phyloP scores from a whole-genome alignment of 2,888 invertebrate species.

The Agonum fuliginosum region DNA sequence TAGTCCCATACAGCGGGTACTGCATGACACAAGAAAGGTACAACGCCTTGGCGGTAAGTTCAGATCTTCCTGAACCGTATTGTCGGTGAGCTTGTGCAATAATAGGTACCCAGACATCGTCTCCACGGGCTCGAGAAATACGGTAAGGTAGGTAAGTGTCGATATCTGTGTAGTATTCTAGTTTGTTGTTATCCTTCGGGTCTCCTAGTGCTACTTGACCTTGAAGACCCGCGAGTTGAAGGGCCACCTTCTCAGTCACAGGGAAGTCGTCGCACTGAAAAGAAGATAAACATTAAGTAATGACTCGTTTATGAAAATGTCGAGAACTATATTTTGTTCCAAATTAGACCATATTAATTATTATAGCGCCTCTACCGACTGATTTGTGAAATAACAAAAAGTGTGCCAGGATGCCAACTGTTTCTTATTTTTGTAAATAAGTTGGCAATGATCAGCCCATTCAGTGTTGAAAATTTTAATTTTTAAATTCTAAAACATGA shows the following conservation, averaged over 20 bases:
- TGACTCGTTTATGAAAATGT: slow-evolving; percentile 35
- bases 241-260: slow-evolving; percentile 94
- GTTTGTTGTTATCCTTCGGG: slow-evolving; percentile 83
- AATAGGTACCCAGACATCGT: slow-evolving; percentile 91
- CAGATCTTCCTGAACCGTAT: slow-evolving; percentile 93
- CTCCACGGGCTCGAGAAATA: slow-evolving; percentile 84
- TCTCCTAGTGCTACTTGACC: slow-evolving; percentile 96
- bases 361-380: too few relatives aligned
- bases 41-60: slow-evolving; percentile 93
- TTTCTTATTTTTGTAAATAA: too few relatives aligned
- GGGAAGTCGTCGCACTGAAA: slow-evolving; percentile 93
- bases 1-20: slow-evolving; percentile 83
- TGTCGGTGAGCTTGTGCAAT: slow-evolving; percentile 91
- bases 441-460: too few relatives aligned
- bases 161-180: slow-evolving; percentile 93
- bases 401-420: too few relatives aligned
- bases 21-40: slow-evolving; percentile 98
- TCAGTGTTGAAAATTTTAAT: too few relatives aligned
- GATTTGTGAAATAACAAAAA: too few relatives aligned
- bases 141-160: slow-evolving; percentile 91
- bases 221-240: slow-evolving; percentile 94
- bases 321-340: slow-evolving; percentile 50
- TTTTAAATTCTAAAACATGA: slow-evolving; percentile 13
- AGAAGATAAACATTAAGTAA: too few relatives aligned
- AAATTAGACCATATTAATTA: too few relatives aligned